phyloP scores from a whole-genome alignment of 2,113 vertebrate genomes.

The Triplophysa rosa region DNA sequence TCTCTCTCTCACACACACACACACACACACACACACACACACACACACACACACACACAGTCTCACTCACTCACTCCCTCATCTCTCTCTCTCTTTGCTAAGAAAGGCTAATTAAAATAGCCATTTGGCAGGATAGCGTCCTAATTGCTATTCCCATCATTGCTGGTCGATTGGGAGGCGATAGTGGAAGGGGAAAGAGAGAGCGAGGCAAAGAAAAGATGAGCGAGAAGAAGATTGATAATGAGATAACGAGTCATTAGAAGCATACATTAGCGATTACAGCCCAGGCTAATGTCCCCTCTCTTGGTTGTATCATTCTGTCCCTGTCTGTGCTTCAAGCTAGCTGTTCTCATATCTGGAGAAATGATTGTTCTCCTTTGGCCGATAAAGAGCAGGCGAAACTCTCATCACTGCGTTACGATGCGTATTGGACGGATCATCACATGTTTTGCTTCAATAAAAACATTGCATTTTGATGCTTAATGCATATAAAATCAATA shows the following conservation, averaged over 20 bases:
- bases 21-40: slow-evolving; percentile 30
- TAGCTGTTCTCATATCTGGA: slow-evolving; percentile 69
- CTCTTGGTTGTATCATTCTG: slow-evolving; percentile 31
- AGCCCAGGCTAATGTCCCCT: slow-evolving; percentile 52
- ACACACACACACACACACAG: slow-evolving; percentile 23
- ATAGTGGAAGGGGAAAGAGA: slow-evolving; percentile 37
- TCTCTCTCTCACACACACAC: slow-evolving; percentile 30
- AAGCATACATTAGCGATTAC: slow-evolving; percentile 56
- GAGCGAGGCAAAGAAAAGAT: slow-evolving; percentile 43
- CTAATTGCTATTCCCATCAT: slow-evolving; percentile 65
- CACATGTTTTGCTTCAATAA: neutral
- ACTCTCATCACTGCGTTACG: neutral
- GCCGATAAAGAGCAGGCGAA: neutral
- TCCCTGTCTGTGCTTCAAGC: slow-evolving; percentile 9
- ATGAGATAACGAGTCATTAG: slow-evolving; percentile 64
- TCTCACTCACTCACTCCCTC: slow-evolving; percentile 4
- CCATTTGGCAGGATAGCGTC: slow-evolving; percentile 54
- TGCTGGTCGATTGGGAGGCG: slow-evolving; percentile 46
- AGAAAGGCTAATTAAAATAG: slow-evolving; percentile 63
- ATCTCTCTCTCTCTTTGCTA: slow-evolving; percentile 40
- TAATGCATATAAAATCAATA: too few species aligned
- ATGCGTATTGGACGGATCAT: neutral
- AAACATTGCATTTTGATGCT: neutral
- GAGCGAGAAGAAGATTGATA: slow-evolving; percentile 57
- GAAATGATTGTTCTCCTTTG: slow-evolving; percentile 6